phyloP scores from a whole-genome alignment of 2,113 vertebrate genomes.

The Ammodytes dubius region DNA sequence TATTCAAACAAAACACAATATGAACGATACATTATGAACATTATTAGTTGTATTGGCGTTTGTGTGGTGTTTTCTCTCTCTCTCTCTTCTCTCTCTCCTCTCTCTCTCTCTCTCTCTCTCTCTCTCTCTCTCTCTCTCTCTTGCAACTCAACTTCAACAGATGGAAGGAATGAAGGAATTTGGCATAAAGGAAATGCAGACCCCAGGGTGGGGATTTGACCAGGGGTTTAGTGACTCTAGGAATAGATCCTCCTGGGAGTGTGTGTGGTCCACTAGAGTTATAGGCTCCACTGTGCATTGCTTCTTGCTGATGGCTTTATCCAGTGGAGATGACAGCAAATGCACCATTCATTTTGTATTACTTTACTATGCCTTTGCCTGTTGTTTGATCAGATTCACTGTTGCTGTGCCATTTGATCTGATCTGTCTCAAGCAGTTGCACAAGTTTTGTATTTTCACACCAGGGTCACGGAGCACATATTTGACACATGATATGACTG shows the following conservation, averaged over 20 bases:
- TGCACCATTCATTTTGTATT: neutral
- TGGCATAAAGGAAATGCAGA: conserved; percentile 45
- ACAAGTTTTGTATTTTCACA: neutral
- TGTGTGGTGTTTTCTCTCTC: conserved; percentile 3
- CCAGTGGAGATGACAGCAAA: neutral
- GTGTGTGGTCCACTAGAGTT: neutral
- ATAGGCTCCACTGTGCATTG: neutral
- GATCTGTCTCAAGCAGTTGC: no score
- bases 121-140: neutral
- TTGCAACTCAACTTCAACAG: conserved; percentile 54
- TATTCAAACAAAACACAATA: no score
- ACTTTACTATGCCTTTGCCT: no score
- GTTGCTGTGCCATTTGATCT: no score
- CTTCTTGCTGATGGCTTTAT: neutral
- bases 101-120: neutral
- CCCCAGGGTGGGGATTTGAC: neutral
- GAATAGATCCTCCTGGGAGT: neutral
- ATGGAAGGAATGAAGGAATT: conserved; percentile 44
- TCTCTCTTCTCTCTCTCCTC: neutral
- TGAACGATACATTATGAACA: no score
- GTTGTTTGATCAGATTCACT: neutral
- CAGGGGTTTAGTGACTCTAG: conserved; percentile 17
- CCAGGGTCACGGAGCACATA: neutral
- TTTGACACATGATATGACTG: neutral
- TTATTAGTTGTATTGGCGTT: no score